phyloP scores from a whole-genome alignment of 2,113 vertebrate genomes.

The Hyaena hyaena region DNA sequence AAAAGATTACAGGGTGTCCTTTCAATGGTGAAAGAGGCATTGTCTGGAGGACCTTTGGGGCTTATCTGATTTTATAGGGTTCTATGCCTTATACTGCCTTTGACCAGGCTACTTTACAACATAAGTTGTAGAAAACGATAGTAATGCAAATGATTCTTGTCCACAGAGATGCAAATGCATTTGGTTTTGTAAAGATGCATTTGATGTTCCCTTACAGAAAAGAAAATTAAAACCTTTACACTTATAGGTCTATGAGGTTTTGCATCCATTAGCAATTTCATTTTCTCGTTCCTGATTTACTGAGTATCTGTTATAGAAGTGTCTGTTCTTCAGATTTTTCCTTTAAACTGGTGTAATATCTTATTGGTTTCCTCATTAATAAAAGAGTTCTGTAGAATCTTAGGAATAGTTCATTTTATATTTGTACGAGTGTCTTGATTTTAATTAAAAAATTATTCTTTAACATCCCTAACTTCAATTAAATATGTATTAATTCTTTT shows the following conservation, averaged over 20 bases:
- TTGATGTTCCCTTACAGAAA: neutral
- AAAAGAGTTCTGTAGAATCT: constrained; percentile 1
- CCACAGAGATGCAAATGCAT: constrained; percentile 3
- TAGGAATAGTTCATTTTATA: neutral
- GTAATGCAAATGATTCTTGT: constrained; percentile 22
- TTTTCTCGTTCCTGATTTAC: neutral
- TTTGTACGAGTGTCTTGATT: neutral
- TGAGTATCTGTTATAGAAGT: neutral
- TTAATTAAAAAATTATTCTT: constrained; percentile 51
- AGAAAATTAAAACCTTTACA: neutral
- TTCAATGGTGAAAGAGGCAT: neutral
- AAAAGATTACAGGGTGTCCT: neutral
- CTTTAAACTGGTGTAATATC: constrained; percentile 36
- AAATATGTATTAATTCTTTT: neutral
- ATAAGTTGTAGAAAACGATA: neutral
- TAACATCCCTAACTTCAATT: neutral
- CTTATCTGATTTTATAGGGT: neutral
- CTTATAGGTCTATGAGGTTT: constrained; percentile 4
- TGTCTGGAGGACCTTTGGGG: neutral
- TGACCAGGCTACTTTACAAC: neutral
- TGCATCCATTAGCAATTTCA: constrained; percentile 2
- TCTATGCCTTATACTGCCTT: neutral
- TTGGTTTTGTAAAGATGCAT: neutral
- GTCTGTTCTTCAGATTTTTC: neutral
- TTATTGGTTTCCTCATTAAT: constrained; percentile 19